Base-by-base conservation (phyloP, 1,140 invertebrate genomes). In the Olivierus martensii region DNA sequence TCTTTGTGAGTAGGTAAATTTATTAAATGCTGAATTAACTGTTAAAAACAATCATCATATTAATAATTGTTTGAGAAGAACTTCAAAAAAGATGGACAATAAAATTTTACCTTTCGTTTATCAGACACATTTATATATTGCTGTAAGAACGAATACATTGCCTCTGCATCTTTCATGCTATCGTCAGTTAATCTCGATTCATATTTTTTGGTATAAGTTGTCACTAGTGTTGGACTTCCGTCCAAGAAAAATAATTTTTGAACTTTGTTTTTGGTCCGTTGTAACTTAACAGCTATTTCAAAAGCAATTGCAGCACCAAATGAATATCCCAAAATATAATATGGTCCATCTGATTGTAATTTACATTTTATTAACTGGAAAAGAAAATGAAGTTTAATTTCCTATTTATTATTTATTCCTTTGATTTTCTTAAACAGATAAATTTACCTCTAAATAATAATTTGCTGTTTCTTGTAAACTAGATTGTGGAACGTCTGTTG, bases 301-400 rank as follows among this genome's bases (percentile, higher is more conserved):
- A 93, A 88, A 3, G 86, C 90, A 10, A 97, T 79, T 52, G 82
- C 79, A 9, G 85, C 82, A 44, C 94, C 94, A 68, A 88, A 97
- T 0, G 93, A 97, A 68, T 98, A 98, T 3, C 92, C 94, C 35
- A 83, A 76, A 39, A 99, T 67, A 19, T 78, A 78, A 71, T 90
- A 94, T 0, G 91, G 88, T 52, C 87, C 85, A 52, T 76, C 70
- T 0, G 79, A 77, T 68, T 92, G 86, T n/a, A 87, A 69, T 39
- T 39, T 17, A 21, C 72, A 73, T 61, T 79, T 79, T 51, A 95
- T 79, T 67, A 83, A 72, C 67, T 80, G 68, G 4, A 65, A 59
- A 55, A 39, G 50, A 41, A 56, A 53, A 45, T 9, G 15, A 45
- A 45, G 7, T 9, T 9, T 9, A 45, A n/a, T 18, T 10, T n/a